These are phyloP conservation scores for Halichoerus grypus DNA, from an alignment of 2,113 vertebrate species.

Conservation along the genomic window DNA sequence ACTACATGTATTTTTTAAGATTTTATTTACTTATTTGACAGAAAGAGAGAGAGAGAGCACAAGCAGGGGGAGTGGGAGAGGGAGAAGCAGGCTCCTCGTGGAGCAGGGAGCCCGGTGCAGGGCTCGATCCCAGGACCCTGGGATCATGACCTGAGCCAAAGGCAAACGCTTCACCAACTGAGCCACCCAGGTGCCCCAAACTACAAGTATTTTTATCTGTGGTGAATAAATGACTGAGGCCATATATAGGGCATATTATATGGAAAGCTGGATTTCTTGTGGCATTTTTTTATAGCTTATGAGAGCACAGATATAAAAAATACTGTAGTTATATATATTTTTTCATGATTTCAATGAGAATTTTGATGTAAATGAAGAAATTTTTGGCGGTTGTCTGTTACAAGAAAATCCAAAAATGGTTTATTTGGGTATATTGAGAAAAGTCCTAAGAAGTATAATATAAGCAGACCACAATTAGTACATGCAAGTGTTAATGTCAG, in stretches of 20 bases:
- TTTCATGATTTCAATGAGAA: constrained; percentile 31
- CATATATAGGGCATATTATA: background rate
- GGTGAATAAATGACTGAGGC: constrained; percentile 21
- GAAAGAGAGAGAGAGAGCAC: too few relatives aligned
- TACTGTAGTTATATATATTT: background rate
- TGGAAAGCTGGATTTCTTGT: constrained; percentile 39
- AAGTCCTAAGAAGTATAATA: background rate
- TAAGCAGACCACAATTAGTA: background rate
- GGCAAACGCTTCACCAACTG: too few relatives aligned
- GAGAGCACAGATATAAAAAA: background rate
- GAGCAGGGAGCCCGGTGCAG: too few relatives aligned
- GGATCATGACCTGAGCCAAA: too few relatives aligned
- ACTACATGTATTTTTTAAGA: background rate
- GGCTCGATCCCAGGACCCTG: too few relatives aligned
- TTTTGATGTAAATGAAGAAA: constrained; percentile 39
- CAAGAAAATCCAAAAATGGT: constrained; percentile 7
- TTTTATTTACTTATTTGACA: too few relatives aligned
- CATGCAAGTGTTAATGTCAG: background rate
- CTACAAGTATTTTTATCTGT: background rate
- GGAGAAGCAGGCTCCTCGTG: too few relatives aligned
- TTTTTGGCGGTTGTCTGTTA: background rate
- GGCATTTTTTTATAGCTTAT: background rate
- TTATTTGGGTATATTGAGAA: constrained; percentile 9
- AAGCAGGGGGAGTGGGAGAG: too few relatives aligned
- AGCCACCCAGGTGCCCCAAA: background rate